Percentiles rank a stretch among this genome's conserved stretches.
These are phyloP conservation scores for Macroteleia sp. DNA, from an alignment of 2,888 invertebrate genomes.

Conservation along the genomic window DNA sequence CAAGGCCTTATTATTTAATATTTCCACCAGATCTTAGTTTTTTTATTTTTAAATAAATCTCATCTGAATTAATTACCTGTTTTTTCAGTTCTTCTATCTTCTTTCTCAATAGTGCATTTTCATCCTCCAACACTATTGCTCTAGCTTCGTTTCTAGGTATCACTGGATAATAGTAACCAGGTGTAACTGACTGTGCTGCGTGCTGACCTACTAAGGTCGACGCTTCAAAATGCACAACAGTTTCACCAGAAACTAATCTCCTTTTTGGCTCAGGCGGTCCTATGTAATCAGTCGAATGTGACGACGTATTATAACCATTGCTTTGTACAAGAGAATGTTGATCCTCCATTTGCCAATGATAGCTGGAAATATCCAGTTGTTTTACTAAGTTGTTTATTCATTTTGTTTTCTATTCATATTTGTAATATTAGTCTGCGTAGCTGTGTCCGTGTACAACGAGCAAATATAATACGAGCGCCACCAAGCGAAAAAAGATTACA, in stretches of 20 bases:
- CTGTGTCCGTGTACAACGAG: no score
- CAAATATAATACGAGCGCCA: no score
- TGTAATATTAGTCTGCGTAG: no score
- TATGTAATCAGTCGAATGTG: conserved; percentile 78
- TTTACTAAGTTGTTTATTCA: no score
- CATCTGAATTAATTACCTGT: conserved; percentile 86
- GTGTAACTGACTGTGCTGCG: conserved; percentile 75
- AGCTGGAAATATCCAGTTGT: no score
- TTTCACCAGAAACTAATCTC: conserved; percentile 78
- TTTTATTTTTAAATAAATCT: no score
- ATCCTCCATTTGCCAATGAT: conserved; percentile 80
- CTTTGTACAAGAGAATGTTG: conserved; percentile 75
- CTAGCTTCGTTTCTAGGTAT: conserved; percentile 82
- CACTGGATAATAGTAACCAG: conserved; percentile 81
- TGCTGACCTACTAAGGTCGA: conserved; percentile 80
- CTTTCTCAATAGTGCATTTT: conserved; percentile 88
- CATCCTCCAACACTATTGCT: conserved; percentile 87
- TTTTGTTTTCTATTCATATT: no score
- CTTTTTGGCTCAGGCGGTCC: conserved; percentile 81
- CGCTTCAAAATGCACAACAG: conserved; percentile 79
- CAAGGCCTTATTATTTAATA: no score
- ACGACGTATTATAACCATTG: conserved; percentile 75
- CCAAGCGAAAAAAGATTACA: no score
- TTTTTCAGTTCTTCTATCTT: conserved; percentile 89
- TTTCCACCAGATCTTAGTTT: no score